A percentile compares a stretch with the other conserved stretches of the same genome.
These are phyloP conservation scores for Genyomyrus donnyi DNA, from an alignment of 2,113 vertebrate species.

Conservation along the genomic window DNA sequence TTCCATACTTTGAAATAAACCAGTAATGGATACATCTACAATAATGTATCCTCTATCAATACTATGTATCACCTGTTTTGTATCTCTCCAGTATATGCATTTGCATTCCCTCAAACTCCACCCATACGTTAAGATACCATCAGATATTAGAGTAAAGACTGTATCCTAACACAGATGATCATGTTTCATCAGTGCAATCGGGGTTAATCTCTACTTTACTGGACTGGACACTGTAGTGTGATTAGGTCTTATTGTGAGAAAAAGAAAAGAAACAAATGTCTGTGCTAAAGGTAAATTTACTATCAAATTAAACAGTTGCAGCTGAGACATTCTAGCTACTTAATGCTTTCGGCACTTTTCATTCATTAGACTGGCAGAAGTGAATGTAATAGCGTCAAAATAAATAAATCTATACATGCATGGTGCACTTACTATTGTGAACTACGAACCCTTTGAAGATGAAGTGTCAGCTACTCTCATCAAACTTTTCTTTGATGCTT, in stretches of 20 bases:
- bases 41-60: neutral
- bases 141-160: neutral
- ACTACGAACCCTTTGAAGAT: neutral
- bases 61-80: neutral
- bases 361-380: neutral
- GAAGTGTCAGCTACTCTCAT: neutral
- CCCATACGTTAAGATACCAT: neutral
- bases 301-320: neutral
- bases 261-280: neutral
- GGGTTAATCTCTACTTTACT: neutral
- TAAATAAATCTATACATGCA: neutral
- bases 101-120: neutral
- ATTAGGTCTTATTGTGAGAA: neutral
- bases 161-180: neutral
- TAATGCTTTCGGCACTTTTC: neutral
- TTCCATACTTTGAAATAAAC: neutral
- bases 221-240: neutral
- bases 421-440: neutral
- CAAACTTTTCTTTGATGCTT: neutral
- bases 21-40: neutral
- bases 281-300: neutral
- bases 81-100: neutral
- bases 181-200: neutral
- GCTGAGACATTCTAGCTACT: neutral
- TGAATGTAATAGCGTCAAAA: neutral